A percentile compares a stretch with the other conserved stretches of the same genome.
Evolutionary conservation across 2,113 vertebrate species (phyloP).

Genomic region (Lipotes vexillifer): DNA sequence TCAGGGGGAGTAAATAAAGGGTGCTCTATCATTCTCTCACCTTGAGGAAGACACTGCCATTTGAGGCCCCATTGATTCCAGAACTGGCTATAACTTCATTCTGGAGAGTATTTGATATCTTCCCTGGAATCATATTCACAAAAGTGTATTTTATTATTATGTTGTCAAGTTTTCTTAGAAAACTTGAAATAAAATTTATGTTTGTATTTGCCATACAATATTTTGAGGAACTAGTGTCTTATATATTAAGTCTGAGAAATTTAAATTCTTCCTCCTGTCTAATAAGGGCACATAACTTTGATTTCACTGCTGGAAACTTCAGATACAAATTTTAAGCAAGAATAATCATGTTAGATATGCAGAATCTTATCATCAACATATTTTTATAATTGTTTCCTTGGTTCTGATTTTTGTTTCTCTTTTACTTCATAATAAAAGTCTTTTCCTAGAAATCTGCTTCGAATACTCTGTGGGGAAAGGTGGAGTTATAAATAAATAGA

Average conservation of each 20-base stretch:
- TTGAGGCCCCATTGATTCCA: neutral
- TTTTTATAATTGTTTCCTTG: neutral
- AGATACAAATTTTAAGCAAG: neutral
- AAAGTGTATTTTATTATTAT: neutral
- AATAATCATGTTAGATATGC: neutral
- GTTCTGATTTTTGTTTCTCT: neutral
- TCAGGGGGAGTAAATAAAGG: neutral
- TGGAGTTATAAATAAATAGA: neutral
- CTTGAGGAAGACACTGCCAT: neutral
- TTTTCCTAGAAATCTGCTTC: neutral
- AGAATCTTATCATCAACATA: neutral
- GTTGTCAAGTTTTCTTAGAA: neutral
- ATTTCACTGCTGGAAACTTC: neutral
- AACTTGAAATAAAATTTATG: neutral
- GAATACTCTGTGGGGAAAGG: neutral
- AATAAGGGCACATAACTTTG: neutral
- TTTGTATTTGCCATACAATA: neutral
- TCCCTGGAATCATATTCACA: neutral
- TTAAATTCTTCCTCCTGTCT: neutral
- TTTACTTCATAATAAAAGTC: neutral
- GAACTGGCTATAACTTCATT: neutral
- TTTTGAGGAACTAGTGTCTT: neutral
- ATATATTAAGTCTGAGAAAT: neutral
- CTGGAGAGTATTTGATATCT: neutral
- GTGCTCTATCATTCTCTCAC: neutral